Conservation (phyloP, 2,888 invertebrate genomes). For the Plagodis pulveraria region DNA sequence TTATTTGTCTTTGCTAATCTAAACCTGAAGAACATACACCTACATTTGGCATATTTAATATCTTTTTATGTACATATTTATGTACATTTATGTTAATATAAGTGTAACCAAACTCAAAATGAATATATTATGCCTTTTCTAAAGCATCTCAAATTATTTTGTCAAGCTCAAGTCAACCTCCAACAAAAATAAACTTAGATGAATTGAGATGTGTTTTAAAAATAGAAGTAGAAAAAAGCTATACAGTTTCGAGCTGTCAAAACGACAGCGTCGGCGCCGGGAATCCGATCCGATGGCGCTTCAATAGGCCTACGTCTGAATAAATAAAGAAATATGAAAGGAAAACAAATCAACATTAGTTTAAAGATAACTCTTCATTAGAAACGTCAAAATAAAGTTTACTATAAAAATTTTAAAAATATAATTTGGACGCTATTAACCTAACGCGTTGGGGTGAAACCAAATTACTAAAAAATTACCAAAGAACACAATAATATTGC, state of each 20-base stretch:
- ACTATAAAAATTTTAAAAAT: constrained; percentile 11
- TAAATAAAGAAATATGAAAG: constrained; percentile 41
- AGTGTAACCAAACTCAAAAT: no score
- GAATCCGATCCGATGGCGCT: constrained; percentile 60
- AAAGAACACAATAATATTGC: no score
- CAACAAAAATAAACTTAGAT: constrained; percentile 42
- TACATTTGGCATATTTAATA: no score
- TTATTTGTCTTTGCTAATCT: no score
- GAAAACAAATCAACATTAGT: constrained; percentile 38
- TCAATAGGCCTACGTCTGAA: constrained; percentile 71
- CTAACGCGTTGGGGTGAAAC: no score
- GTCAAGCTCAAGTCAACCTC: constrained; percentile 36
- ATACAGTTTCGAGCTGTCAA: constrained; percentile 69
- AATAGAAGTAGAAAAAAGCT: constrained; percentile 48
- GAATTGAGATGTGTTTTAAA: constrained; percentile 64
- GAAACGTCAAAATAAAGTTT: constrained; percentile 26
- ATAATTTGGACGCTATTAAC: constrained; percentile 9
- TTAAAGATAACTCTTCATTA: constrained; percentile 8
- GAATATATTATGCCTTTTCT: not conserved
- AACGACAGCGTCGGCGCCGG: constrained; percentile 77
- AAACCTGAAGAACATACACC: no score
- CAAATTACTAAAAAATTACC: no score
- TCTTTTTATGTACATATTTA: no score
- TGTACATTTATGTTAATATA: no score
- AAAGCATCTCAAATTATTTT: constrained; percentile 18